Percentiles rank a stretch among this genome's conserved stretches.
Conservation (phyloP, 2,113 vertebrate genomes). For the Scartelaos histophorus region DNA sequence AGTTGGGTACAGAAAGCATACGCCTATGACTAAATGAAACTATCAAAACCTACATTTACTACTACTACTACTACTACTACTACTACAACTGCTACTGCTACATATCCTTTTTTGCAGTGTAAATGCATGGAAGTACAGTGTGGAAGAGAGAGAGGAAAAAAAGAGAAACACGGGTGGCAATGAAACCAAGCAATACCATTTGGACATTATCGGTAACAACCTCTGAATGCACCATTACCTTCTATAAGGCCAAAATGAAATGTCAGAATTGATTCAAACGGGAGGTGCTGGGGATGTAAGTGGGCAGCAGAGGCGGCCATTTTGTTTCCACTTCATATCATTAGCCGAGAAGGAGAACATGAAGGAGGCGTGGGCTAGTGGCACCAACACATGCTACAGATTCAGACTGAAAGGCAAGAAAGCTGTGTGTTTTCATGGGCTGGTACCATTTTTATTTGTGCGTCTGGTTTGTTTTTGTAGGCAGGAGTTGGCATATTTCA, state of each 20-base stretch:
- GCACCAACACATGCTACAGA: neutral
- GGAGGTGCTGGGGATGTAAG: slow-evolving; percentile 58
- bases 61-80: too few species aligned
- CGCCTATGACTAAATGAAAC: too few species aligned
- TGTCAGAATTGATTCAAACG: slow-evolving; percentile 72
- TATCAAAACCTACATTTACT: too few species aligned
- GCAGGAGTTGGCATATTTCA: too few species aligned
- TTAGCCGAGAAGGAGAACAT: slow-evolving; percentile 55
- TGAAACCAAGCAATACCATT: slow-evolving; percentile 61
- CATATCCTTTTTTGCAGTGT: neutral
- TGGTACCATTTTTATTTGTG: too few species aligned
- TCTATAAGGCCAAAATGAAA: slow-evolving; percentile 74
- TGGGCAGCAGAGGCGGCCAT: slow-evolving; percentile 61
- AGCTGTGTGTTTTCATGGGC: too few species aligned
- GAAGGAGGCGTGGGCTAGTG: slow-evolving; percentile 47
- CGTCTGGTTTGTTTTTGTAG: too few species aligned
- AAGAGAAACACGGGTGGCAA: slow-evolving; percentile 30
- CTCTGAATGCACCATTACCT: slow-evolving; percentile 74
- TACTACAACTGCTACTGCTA: too few species aligned
- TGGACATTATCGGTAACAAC: slow-evolving; percentile 72
- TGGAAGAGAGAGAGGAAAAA: neutral
- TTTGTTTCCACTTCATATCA: slow-evolving; percentile 67
- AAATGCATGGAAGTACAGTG: slow-evolving; percentile 24
- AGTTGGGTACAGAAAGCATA: too few species aligned
- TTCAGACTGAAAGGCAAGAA: too few species aligned